Evolutionary conservation across 2,113 vertebrate species (phyloP).

Genomic region (Morone chrysops): DNA sequence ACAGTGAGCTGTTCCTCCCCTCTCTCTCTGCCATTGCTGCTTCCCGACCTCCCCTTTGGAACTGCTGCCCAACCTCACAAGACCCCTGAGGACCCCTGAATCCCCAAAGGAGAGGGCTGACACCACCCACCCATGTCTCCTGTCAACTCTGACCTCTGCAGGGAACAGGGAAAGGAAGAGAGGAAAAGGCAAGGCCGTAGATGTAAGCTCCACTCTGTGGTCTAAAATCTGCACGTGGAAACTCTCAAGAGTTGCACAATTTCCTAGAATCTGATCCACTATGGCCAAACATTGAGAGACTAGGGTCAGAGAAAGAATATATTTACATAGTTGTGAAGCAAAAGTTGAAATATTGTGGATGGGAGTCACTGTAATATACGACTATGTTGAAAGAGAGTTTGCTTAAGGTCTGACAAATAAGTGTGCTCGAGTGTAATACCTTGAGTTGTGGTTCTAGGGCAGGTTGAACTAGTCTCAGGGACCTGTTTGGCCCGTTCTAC

Average conservation of each 20-base stretch:
- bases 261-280: slow-evolving; percentile 57
- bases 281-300: slow-evolving; percentile 45
- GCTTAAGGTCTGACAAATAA: slow-evolving; percentile 30
- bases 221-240: slow-evolving; percentile 39
- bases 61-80: slow-evolving; percentile 48
- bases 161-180: slow-evolving; percentile 32
- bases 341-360: slow-evolving; percentile 27
- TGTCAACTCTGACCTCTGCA: slow-evolving; percentile 76
- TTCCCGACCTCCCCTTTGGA: slow-evolving; percentile 46
- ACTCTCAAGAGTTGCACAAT: slow-evolving; percentile 52
- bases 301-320: slow-evolving; percentile 34
- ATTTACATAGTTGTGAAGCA: slow-evolving; percentile 45
- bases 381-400: slow-evolving; percentile 28
- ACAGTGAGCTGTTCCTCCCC: slow-evolving; percentile 64
- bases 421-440: slow-evolving; percentile 31
- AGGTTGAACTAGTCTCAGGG: slow-evolving; percentile 64
- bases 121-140: slow-evolving; percentile 74
- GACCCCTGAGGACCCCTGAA: slow-evolving; percentile 28
- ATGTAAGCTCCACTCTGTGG: slow-evolving; percentile 42
- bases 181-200: slow-evolving; percentile 36
- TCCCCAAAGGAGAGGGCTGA: slow-evolving; percentile 46
- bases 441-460: slow-evolving; percentile 60
- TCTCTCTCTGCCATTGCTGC: slow-evolving; percentile 39
- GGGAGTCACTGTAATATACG: not conserved
- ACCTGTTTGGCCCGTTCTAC: slow-evolving; percentile 33